Base-by-base conservation (phyloP, 92 coral and sea anemone species). In the Siderastrea radians region DNA sequence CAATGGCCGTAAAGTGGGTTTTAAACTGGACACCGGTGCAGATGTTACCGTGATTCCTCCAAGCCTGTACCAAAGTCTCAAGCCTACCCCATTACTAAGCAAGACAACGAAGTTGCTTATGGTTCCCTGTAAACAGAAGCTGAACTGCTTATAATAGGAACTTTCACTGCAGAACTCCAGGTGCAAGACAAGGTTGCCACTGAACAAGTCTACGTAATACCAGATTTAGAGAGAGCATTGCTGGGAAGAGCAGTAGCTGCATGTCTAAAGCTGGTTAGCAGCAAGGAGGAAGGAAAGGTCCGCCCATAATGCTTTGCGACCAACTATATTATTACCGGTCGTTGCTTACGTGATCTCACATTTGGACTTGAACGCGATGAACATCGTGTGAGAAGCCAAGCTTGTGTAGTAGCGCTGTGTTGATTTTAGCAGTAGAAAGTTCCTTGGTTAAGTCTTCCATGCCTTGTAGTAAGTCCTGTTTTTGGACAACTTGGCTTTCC, bases 31-130 rank as follows among this genome's bases (percentile, higher is more conserved):
- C 79, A 77, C 88, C 60, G 91, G 89, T 74, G 91, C 89, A 49
- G 89, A 82, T 78, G 89, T 82, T 43, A 91, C 94, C 0, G 94
- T 91, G 52, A 86, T 87, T 4, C 89, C 94, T 15, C 70, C 79
- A 46, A 58, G 58, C 6, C 66, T 85, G 0, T 91, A 87, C 74
- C 68, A 59, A 53, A 68, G 65, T 71, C 7, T 78, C 44, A 49
- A 59, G 50, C 58, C 62, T 10, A 46, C 11, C 2, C 61, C 83
- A 3, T 78, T 50, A 77, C 81, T 84, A 44, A 82, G 78, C 70
- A 59, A 81, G 74, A 48, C 77, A 2, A 77, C 76, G 48, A 91
- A 76, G 74, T 17, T 78, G 58, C 77, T 91, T 55, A 54, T 86
- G 71, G 91, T 89, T 45, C 91, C 93, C 7, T 85, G 93, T 66